Evolutionary conservation across 2,797 vertebrate species (phyloP).

Genomic region (Petrocephalus schoutedeni): DNA sequence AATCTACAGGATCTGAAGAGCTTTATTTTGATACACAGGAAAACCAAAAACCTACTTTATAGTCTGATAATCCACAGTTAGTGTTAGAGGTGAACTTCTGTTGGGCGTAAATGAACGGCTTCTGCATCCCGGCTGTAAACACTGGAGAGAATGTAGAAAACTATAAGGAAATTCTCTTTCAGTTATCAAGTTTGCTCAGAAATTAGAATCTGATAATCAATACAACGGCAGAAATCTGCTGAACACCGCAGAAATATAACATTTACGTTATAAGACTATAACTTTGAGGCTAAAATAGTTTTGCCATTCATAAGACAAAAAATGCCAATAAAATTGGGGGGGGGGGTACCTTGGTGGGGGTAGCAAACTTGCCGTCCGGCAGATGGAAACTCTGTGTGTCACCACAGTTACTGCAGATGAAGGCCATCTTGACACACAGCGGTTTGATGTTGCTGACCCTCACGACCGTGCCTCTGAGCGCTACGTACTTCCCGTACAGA

Average conservation of each 20-base stretch:
- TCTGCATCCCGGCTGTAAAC: constrained; percentile 72
- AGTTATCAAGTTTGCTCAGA: background rate
- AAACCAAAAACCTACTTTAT: constrained; percentile 73
- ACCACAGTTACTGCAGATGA: constrained; percentile 74
- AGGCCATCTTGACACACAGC: constrained; percentile 83
- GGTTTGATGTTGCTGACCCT: constrained; percentile 90
- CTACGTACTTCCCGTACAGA: constrained; percentile 82
- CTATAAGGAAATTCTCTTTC: background rate
- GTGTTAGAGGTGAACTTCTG: constrained; percentile 80
- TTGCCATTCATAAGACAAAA: background rate
- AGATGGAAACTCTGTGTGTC: constrained; percentile 70
- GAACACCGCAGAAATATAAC: background rate
- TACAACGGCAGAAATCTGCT: background rate
- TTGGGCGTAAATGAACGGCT: constrained; percentile 72
- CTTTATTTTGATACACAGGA: background rate
- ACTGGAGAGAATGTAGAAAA: constrained; percentile 58
- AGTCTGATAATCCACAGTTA: constrained; percentile 91
- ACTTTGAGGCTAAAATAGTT: background rate
- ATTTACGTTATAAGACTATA: background rate
- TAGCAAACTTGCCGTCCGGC: constrained; percentile 79
- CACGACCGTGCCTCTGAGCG: constrained; percentile 84
- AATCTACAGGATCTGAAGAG: background rate
- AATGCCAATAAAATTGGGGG: background rate
- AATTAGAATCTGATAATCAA: background rate
- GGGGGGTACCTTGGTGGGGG: constrained; percentile 78